Conservation (phyloP, 2,888 invertebrate species). For the Epinotia nisella region DNA sequence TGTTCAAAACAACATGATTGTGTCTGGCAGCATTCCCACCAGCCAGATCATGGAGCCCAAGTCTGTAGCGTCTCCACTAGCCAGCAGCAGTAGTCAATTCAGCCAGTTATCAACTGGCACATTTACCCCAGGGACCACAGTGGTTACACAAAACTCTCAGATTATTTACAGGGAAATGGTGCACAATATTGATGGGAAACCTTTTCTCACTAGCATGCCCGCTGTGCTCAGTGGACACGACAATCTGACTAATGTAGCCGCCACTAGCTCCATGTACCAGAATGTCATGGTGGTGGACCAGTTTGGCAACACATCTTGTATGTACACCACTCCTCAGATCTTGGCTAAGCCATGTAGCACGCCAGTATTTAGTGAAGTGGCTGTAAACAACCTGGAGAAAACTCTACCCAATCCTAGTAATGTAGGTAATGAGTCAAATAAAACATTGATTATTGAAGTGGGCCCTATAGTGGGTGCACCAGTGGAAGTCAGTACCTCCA, state of each 20-base stretch:
- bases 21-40: conserved; percentile 68
- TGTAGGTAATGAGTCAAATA: conserved; percentile 62
- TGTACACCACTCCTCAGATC: conserved; percentile 73
- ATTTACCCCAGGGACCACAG: conserved; percentile 74
- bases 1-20: conserved; percentile 75
- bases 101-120: conserved; percentile 65
- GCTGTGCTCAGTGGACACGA: conserved; percentile 67
- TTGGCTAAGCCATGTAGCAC: conserved; percentile 64
- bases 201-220: conserved; percentile 73
- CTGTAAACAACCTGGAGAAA: conserved; percentile 59
- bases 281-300: conserved; percentile 81
- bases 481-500: conserved; percentile 47
- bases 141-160: conserved; percentile 79
- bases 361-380: conserved; percentile 60
- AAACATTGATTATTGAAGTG: conserved; percentile 77
- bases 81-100: conserved; percentile 63
- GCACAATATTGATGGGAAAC: conserved; percentile 76
- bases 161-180: conserved; percentile 81
- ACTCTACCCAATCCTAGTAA: conserved; percentile 50
- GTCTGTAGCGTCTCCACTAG: conserved; percentile 58
- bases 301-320: conserved; percentile 76
- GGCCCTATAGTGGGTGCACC: conserved; percentile 63
- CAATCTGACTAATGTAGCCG: conserved; percentile 71
- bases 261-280: conserved; percentile 75
- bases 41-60: conserved; percentile 66